Conservation (phyloP, 1,140 invertebrate genomes). For the Anastrepha ludens region DNA sequence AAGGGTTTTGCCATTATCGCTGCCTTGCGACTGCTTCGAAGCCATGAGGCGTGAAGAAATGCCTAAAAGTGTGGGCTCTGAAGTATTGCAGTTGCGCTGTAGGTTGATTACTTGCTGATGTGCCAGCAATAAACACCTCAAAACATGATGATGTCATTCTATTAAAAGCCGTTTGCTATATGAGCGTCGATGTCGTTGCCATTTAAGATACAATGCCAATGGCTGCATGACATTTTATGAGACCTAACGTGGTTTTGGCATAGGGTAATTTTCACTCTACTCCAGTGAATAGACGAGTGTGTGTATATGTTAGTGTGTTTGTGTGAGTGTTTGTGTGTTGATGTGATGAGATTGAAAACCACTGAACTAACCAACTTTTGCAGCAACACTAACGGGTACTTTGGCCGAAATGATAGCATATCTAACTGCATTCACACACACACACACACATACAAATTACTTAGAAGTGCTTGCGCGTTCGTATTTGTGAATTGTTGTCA, state of each 20-base stretch:
- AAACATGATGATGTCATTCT: conserved; percentile 41
- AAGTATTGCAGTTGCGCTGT: background rate
- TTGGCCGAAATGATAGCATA: background rate
- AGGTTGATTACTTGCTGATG: conserved; percentile 6
- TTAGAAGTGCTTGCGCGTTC: background rate
- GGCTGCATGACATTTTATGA: background rate
- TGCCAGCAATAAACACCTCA: background rate
- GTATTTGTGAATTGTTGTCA: background rate
- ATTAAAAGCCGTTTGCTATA: conserved; percentile 24
- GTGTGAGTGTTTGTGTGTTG: background rate
- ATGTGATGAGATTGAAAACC: conserved; percentile 13
- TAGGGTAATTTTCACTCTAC: background rate
- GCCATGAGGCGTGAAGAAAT: no score
- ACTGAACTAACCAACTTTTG: background rate
- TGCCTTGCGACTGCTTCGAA: no score
- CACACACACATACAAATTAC: background rate
- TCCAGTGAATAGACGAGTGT: background rate
- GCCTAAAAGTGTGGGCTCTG: no score
- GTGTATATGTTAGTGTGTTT: no score
- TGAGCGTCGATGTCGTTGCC: background rate
- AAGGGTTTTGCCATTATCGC: background rate
- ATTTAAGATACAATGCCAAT: background rate
- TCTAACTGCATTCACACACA: background rate
- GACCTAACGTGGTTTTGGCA: background rate
- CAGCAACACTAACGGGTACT: background rate